Percentiles rank a stretch among this genome's conserved stretches.
These are phyloP conservation scores for Pelagia noctiluca DNA, from an alignment of 30 jellyfish, hydroid and myxozoan genomes.

Conservation along the genomic window DNA sequence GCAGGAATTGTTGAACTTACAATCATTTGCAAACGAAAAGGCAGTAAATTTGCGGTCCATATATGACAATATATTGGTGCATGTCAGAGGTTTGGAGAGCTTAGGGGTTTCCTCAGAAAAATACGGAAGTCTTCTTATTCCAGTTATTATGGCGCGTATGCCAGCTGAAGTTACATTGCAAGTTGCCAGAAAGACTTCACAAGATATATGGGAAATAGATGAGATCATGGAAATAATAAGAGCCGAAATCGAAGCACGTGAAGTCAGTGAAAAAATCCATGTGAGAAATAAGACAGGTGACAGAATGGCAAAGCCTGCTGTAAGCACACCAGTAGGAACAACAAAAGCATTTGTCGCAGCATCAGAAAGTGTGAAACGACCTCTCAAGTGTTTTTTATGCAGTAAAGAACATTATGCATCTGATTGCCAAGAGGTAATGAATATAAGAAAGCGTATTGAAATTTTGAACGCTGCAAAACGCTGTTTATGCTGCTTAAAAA, in stretches of 20 bases:
- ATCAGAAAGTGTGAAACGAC: background rate
- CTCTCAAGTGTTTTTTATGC: constrained; percentile 55
- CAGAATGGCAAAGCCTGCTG: constrained; percentile 6
- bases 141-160: constrained; percentile 61
- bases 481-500: constrained; percentile 31
- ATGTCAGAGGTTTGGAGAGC: constrained; percentile 71
- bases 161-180: constrained; percentile 68
- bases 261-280: constrained; percentile 31
- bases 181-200: constrained; percentile 64
- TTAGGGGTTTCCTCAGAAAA: constrained; percentile 61
- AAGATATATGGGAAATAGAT: constrained; percentile 67
- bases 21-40: constrained; percentile 31
- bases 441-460: constrained; percentile 2
- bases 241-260: constrained; percentile 76
- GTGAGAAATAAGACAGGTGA: constrained; percentile 11
- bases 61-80: constrained; percentile 68
- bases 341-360: constrained; percentile 52
- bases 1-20: constrained; percentile 72
- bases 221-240: constrained; percentile 58
- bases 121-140: constrained; percentile 75
- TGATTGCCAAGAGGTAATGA: constrained; percentile 35
- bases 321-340: constrained; percentile 53
- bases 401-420: constrained; percentile 56
- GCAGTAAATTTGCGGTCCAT: constrained; percentile 23
- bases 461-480: constrained; percentile 44